Percentiles rank a stretch among this genome's conserved stretches.
Evolutionary conservation across 2,113 vertebrate species (phyloP).

Genomic region (Cephalophus harveyi): DNA sequence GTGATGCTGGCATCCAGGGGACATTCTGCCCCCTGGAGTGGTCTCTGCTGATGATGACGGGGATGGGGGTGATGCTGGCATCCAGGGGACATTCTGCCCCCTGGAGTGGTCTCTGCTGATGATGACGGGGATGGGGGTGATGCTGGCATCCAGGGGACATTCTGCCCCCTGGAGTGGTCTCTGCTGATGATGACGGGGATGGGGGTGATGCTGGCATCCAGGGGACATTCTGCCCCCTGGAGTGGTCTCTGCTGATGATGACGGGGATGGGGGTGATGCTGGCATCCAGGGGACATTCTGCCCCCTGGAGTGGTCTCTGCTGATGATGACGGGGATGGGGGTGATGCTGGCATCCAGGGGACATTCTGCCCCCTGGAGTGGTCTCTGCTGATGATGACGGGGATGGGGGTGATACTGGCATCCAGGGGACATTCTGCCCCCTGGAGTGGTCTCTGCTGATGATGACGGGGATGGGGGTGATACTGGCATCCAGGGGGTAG

Average conservation of each 20-base stretch:
- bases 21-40: neutral
- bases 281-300: neutral
- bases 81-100: neutral
- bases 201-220: fast-evolving
- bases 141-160: fast-evolving
- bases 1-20: fast-evolving
- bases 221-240: neutral
- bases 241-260: neutral
- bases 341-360: fast-evolving
- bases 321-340: no score
- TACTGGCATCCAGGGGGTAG: neutral
- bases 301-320: neutral
- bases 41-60: neutral
- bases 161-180: neutral
- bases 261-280: fast-evolving
- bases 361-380: neutral
- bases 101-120: neutral
- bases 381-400: neutral
- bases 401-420: fast-evolving
- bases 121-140: no score
- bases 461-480: no score
- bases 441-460: neutral
- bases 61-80: fast-evolving
- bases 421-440: neutral
- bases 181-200: neutral